Conservation (phyloP, 1,140 invertebrate species). For the Papilio polyxenes region DNA sequence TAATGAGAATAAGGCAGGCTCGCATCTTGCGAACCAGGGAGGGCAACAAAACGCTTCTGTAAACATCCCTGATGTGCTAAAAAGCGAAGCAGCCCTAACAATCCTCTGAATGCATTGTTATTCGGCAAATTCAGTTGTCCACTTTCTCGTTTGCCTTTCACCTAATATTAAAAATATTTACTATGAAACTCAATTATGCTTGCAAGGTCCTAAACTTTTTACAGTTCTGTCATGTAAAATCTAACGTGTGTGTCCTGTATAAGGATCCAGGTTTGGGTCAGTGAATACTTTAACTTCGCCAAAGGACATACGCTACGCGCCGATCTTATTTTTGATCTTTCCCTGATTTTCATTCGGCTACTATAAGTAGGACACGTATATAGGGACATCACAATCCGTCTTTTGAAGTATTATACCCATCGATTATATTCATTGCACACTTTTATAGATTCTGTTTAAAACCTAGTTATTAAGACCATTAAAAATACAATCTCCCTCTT, state of each 20-base stretch:
- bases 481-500: neutral
- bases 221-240: no score
- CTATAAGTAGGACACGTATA: neutral
- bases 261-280: conserved; percentile 20
- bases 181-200: no score
- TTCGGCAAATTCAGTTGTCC: no score
- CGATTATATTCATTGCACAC: neutral
- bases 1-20: no score
- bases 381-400: neutral
- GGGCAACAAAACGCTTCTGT: no score
- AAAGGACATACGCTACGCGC: conserved; percentile 2
- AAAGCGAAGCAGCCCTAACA: no score
- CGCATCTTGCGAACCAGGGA: no score
- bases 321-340: conserved; percentile 10
- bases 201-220: no score
- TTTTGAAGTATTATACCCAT: conserved; percentile 4
- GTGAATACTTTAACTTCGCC: conserved; percentile 15
- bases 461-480: neutral
- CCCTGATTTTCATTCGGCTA: conserved; percentile 16
- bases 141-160: no score
- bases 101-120: no score
- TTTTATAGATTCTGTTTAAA: neutral
- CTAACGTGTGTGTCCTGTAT: neutral
- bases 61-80: no score
- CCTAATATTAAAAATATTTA: no score